Percentiles rank a stretch among this genome's conserved stretches.
Evolutionary conservation across 2,113 vertebrate species (phyloP).

Genomic region (Lathamus discolor): DNA sequence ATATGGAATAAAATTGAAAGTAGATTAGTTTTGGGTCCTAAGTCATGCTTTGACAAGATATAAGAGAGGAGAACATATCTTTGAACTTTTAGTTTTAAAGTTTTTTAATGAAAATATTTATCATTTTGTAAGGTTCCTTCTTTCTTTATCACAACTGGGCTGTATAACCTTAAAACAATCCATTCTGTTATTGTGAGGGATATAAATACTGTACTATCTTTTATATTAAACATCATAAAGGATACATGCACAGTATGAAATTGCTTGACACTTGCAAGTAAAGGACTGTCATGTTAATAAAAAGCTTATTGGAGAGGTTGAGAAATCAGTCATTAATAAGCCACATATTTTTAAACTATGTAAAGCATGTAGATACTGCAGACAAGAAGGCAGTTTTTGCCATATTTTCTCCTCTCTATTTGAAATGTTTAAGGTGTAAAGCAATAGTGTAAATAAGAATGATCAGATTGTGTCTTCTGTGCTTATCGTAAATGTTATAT

Average conservation of each 20-base stretch:
- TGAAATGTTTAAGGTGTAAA: constrained; percentile 21
- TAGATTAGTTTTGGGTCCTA: constrained; percentile 95
- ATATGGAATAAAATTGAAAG: constrained; percentile 98
- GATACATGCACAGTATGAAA: neutral
- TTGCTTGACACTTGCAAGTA: constrained; percentile 61
- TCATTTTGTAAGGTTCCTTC: constrained; percentile 80
- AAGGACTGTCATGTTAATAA: constrained; percentile 72
- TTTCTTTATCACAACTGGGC: constrained; percentile 75
- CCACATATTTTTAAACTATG: constrained; percentile 75
- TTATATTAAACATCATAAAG: constrained; percentile 75
- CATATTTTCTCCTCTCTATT: constrained; percentile 58
- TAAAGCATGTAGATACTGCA: constrained; percentile 71
- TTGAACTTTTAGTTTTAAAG: constrained; percentile 86
- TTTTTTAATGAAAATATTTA: constrained; percentile 88
- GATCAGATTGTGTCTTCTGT: neutral
- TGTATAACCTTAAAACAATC: constrained; percentile 80
- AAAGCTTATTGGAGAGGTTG: constrained; percentile 68
- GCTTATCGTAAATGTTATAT: neutral
- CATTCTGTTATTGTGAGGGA: constrained; percentile 73
- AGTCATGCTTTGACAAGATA: constrained; percentile 95
- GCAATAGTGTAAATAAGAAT: constrained; percentile 25
- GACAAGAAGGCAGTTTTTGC: constrained; percentile 57
- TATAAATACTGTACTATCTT: constrained; percentile 78
- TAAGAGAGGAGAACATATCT: constrained; percentile 77
- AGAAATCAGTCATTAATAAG: constrained; percentile 75